Conservation (phyloP, 2,888 invertebrate species). For the Chymomyza fuscimana region DNA sequence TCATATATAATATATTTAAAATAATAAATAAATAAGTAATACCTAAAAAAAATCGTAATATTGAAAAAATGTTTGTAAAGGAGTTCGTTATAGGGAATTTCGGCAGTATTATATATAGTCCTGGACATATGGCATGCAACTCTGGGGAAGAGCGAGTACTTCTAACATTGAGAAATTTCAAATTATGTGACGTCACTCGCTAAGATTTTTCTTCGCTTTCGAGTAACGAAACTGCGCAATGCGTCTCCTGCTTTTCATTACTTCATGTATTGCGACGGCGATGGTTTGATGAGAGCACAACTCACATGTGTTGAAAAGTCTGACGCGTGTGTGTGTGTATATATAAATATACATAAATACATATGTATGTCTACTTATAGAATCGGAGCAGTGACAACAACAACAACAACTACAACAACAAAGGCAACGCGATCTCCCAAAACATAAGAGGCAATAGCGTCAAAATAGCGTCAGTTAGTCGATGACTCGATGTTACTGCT, state of each 20-base stretch:
- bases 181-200: no score
- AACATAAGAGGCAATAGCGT: conserved; percentile 15
- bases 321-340: conserved; percentile 20
- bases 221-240: background rate
- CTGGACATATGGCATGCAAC: no score
- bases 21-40: no score
- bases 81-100: no score
- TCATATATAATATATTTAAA: no score
- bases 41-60: no score
- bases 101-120: no score
- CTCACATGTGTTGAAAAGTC: conserved; percentile 60
- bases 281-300: no score
- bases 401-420: conserved; percentile 16
- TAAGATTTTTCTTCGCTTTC: background rate
- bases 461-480: conserved; percentile 43
- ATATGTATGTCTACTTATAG: conserved; percentile 67
- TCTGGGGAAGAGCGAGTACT: no score
- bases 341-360: conserved; percentile 53
- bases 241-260: background rate
- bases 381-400: conserved; percentile 55
- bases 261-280: no score
- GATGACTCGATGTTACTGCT: conserved; percentile 42
- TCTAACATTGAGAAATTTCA: no score
- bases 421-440: conserved; percentile 11
- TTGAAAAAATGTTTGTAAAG: no score